A percentile compares a stretch with the other conserved stretches of the same genome.
phyloP scores from a whole-genome alignment of 2,113 vertebrate species.

The Pterocles orientalis region DNA sequence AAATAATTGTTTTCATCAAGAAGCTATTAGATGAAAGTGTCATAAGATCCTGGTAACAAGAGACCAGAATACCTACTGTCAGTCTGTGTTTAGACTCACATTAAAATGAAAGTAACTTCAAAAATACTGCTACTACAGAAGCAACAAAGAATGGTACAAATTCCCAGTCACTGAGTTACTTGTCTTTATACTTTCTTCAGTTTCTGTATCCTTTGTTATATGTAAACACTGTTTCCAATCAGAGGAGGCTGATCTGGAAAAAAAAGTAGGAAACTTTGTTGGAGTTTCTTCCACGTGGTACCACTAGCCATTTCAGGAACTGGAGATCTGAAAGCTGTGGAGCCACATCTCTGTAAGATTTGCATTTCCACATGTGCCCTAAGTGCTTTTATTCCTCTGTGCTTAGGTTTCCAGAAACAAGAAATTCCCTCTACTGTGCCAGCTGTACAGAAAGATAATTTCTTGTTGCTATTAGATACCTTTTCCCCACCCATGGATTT shows the following conservation, averaged over 20 bases:
- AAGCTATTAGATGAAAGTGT: not conserved
- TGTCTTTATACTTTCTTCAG: not conserved
- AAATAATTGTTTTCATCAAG: not conserved
- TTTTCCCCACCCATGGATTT: not conserved
- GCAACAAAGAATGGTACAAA: not conserved
- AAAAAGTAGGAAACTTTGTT: fast-evolving
- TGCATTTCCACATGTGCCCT: fast-evolving
- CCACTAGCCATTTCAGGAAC: not conserved
- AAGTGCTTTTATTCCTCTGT: not conserved
- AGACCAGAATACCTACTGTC: not conserved
- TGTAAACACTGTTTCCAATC: not conserved
- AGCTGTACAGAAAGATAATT: not conserved
- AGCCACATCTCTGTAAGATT: not conserved
- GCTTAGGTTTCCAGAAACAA: not conserved
- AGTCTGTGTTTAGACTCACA: not conserved
- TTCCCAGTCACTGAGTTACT: not conserved
- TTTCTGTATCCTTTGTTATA: not conserved
- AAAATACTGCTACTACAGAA: not conserved
- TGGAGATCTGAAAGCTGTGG: not conserved
- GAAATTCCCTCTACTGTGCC: not conserved
- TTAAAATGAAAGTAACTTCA: not conserved
- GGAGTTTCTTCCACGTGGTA: not conserved
- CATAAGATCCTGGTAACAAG: not conserved
- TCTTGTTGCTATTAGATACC: not conserved
- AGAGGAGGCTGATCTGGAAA: not conserved